These are phyloP conservation scores for Scaptomyza tumidula DNA, from an alignment of 2,888 invertebrate species.

Conservation along the genomic window DNA sequence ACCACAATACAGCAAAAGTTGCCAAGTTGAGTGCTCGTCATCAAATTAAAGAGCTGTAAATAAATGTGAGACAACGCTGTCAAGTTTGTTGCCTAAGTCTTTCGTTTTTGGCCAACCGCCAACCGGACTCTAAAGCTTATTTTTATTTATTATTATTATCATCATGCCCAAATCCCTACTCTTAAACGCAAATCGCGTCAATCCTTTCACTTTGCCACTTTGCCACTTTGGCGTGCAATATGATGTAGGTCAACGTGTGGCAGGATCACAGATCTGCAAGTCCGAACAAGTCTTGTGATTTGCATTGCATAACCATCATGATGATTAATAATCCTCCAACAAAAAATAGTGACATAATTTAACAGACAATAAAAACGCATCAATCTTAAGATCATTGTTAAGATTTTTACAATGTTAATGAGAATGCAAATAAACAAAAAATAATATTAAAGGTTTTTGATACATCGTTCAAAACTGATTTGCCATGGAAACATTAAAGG, in stretches of 20 bases:
- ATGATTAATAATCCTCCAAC: conserved; percentile 17
- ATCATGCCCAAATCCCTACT: neutral
- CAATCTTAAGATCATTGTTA: conserved; percentile 41
- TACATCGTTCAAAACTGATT: neutral
- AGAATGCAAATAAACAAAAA: neutral
- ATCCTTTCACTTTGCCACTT: conserved; percentile 60
- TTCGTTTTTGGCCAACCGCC: conserved; percentile 43
- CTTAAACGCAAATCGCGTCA: neutral
- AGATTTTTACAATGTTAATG: conserved; percentile 22
- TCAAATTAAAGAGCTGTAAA: conserved; percentile 40
- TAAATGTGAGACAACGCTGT: conserved; percentile 29
- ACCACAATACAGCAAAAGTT: conserved; percentile 6
- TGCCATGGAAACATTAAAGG: too few relatives aligned
- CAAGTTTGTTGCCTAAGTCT: conserved; percentile 75
- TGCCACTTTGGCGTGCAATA: conserved; percentile 3
- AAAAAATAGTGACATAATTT: conserved; percentile 43
- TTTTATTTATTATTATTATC: neutral
- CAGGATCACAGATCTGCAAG: conserved; percentile 48
- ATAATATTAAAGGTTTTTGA: neutral
- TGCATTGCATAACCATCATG: conserved; percentile 32
- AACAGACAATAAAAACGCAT: conserved; percentile 23
- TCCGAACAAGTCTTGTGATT: conserved; percentile 22
- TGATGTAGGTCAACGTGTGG: conserved; percentile 55
- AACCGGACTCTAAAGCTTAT: conserved; percentile 7
- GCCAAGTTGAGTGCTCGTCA: conserved; percentile 42